Evolutionary conservation across 2,113 vertebrate species (phyloP), one percentile per base, ranked within the genome.

Genomic region (Ailuropoda melanoleuca): DNA sequence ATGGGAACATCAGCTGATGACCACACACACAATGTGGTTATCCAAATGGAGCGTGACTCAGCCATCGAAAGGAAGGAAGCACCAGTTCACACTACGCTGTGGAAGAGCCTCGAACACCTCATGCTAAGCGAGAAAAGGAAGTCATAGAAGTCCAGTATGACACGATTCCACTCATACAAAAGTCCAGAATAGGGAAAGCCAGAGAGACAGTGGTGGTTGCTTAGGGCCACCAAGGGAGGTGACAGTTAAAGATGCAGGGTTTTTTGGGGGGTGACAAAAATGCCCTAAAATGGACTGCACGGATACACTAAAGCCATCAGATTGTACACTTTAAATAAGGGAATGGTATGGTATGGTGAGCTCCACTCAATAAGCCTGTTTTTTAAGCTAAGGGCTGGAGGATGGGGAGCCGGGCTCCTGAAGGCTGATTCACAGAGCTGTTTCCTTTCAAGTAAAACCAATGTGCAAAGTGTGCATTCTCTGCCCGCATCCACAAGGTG

Each of bases 401-500:
- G 10, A 1, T 3, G 23, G 14, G 84, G 24, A 29, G 53, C 21
- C 1, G 18, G 58, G 48, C 26, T 56, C 37, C 17, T 62, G 24
- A 34, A n/a, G 37, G 10, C 8, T 29, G 23, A 74, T 26, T 37
- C 18, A 4, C 21, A 15, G 23, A 1, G 13, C 26, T 23, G 24
- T 4, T 34, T 75, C 78, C 66, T 80, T 48, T 18, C 13, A 31
- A 55, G 83, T 6, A 56, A 75, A 13, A 19, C 8, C 66, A 3
- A 3, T 0, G 4, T 0, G 58, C 53, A 26, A 19, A 39, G 77
- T 0, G 2, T 13, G 74, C 19, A 0, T 11, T 18, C 34, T 19
- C 82, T 7, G n/a, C 55, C 87, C 15, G n/a, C 34, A 11, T 10
- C 88, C 80, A 0, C 1, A 3, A 18, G 37, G 43, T 4, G 6